Evolutionary conservation across 2,797 vertebrate genomes (phyloP), one percentile per base, ranked within the genome.

Genomic region (Pelobates cultripes): DNA sequence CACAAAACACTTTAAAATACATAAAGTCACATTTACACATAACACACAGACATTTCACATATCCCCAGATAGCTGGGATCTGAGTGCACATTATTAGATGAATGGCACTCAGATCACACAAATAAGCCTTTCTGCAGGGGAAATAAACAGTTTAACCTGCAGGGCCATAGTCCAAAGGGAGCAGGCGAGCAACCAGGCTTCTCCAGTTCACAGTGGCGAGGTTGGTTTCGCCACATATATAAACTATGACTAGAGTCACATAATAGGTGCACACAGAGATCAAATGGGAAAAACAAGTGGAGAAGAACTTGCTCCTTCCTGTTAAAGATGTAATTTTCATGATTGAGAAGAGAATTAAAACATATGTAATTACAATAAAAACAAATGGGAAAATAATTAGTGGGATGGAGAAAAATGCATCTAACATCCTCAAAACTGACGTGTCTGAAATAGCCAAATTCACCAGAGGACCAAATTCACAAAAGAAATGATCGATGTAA

Each of bases 401-500:
- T 8, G 15, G 1, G 1, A 77, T 43, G 8, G 75, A 55, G 14
- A 55, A 8, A 3, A 70, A 2, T 13, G 70, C 55, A 13, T 70
- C 67, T 51, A 15, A 13, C 6, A 60, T 4, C 28, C 14, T 13
- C 42, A 70, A 60, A 3, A 41, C 2, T 17, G 67, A 70, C 4
- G 67, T 78, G 47, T 78, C 76, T 28, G 76, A 70, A 2, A 47
- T 42, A 43, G 76, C 43, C 17, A 70, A 42, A 12, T 53, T 51
- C 3, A 60, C 41, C n/a, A 78, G 3, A 6, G 76, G 76, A 0
- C 7, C 14, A 70, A 70, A 70, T 14, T 78, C 76, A 78, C 76
- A 78, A 15, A 78, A 78, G 28, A 70, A 70, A 43, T 78, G 67
- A 45, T 78, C 67, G 51, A 78, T 78, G 10, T 17, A 8, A 60